Evolutionary conservation across 2,113 vertebrate species (phyloP).

Genomic region (Caranx melampygus): DNA sequence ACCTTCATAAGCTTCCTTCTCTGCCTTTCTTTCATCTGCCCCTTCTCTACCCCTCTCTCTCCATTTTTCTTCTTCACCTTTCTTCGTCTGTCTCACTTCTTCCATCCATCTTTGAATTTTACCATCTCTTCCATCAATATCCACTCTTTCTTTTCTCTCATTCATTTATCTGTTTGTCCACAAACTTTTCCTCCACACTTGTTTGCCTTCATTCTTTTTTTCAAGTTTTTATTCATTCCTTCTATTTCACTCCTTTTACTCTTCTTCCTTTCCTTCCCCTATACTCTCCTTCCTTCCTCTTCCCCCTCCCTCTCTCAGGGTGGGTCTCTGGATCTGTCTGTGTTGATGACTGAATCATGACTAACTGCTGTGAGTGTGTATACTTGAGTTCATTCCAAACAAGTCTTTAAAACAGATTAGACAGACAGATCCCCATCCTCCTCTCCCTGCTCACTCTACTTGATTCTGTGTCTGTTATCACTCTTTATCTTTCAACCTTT

Average conservation of each 20-base stretch:
- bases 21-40: background rate
- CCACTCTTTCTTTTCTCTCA: background rate
- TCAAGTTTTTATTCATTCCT: background rate
- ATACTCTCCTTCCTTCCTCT: too few relatives aligned
- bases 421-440: background rate
- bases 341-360: slow-evolving; percentile 49
- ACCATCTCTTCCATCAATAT: too few relatives aligned
- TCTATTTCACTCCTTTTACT: background rate
- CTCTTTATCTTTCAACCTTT: background rate
- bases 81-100: background rate
- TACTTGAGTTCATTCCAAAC: slow-evolving; percentile 32
- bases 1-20: background rate
- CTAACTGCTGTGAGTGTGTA: slow-evolving; percentile 30
- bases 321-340: slow-evolving; percentile 45
- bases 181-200: background rate
- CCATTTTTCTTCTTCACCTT: too few relatives aligned
- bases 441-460: background rate
- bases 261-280: background rate
- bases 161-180: background rate
- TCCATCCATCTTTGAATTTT: too few relatives aligned
- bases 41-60: background rate
- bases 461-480: background rate
- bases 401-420: slow-evolving; percentile 22
- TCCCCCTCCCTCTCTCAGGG: background rate
- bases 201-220: background rate